Evolutionary conservation across 2,888 invertebrate species (phyloP).

Genomic region (Tupiocoris notatus): DNA sequence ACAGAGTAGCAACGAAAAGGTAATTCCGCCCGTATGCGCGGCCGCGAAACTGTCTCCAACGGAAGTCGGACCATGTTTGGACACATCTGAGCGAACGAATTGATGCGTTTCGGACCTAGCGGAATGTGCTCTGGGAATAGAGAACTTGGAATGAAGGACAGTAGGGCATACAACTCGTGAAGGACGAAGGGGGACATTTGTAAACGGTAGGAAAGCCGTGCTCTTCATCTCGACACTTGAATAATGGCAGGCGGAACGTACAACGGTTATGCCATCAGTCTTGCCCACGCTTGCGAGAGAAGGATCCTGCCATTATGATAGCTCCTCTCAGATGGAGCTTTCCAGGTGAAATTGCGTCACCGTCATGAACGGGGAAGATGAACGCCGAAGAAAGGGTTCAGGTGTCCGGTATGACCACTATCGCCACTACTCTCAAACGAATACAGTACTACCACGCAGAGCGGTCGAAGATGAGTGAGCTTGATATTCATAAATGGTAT

Average conservation of each 20-base stretch:
- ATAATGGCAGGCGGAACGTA: conserved; percentile 28
- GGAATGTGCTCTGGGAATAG: background rate
- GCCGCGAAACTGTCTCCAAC: too few species aligned
- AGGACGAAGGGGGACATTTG: conserved; percentile 17
- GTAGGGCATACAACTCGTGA: background rate
- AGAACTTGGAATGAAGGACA: background rate
- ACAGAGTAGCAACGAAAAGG: too few species aligned
- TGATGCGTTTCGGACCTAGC: background rate
- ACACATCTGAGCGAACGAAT: background rate
- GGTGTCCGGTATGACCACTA: background rate
- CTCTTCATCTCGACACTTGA: conserved; percentile 36
- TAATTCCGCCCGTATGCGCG: too few species aligned
- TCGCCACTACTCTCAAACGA: background rate
- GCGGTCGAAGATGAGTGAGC: too few species aligned
- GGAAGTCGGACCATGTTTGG: too few species aligned
- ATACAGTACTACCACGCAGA: too few species aligned
- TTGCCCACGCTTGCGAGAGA: background rate
- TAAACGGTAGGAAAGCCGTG: conserved; percentile 15
- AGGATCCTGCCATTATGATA: conserved; percentile 20
- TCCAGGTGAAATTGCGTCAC: conserved; percentile 4
- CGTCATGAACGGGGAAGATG: conserved; percentile 5
- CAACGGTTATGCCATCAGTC: conserved; percentile 35
- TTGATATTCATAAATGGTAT: too few species aligned
- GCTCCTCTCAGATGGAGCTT: conserved; percentile 5
- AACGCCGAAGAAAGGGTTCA: background rate